Percentiles rank a stretch among this genome's conserved stretches.
Conservation (phyloP, 64 coral and sea anemone genomes). For the Actinia tenebrosa region DNA sequence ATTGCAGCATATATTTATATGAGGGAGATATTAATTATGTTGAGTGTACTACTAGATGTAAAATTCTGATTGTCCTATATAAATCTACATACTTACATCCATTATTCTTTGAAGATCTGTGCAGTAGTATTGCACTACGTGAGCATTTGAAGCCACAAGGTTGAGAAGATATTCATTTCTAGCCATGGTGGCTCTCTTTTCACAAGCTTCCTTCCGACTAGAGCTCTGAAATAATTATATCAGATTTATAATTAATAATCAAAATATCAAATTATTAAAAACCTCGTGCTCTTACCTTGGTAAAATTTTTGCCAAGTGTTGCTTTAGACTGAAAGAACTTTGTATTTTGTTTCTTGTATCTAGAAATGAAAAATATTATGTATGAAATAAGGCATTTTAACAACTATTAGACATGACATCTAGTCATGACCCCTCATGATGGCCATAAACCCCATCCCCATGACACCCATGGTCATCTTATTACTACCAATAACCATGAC, state of each 20-base stretch:
- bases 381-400: too few species aligned
- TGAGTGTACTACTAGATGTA: background rate
- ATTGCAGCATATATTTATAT: too few species aligned
- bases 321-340: constrained; percentile 94
- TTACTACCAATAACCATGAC: too few species aligned
- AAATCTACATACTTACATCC: constrained; percentile 42
- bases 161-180: constrained; percentile 79
- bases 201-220: constrained; percentile 52
- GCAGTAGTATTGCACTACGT: constrained; percentile 75
- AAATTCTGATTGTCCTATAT: background rate
- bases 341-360: constrained; percentile 87
- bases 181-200: constrained; percentile 49
- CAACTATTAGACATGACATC: too few species aligned
- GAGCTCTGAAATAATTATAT: constrained; percentile 45
- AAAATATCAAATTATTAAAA: background rate
- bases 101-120: constrained; percentile 75
- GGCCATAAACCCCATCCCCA: too few species aligned
- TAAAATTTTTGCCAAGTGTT: constrained; percentile 75
- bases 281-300: constrained; percentile 52
- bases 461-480: too few species aligned
- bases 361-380: background rate
- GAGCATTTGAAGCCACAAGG: constrained; percentile 79
- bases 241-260: background rate
- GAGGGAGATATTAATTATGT: too few species aligned
- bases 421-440: too few species aligned